A percentile compares a stretch with the other conserved stretches of the same genome.
Conservation (phyloP, 2,113 vertebrate genomes). For the Trogon melanurus region DNA sequence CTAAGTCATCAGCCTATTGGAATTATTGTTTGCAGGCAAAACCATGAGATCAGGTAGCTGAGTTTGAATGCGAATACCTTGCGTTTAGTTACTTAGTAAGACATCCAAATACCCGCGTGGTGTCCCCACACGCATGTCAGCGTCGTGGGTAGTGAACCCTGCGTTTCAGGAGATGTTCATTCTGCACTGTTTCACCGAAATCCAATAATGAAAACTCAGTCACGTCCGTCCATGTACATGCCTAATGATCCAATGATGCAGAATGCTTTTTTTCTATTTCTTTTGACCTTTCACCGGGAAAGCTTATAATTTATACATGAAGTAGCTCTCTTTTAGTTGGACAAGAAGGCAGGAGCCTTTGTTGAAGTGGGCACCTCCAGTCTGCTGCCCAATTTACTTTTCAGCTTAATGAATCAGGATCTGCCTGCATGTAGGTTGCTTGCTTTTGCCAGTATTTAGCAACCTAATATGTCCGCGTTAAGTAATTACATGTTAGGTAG, state of each 20-base stretch:
- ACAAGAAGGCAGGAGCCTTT: neutral
- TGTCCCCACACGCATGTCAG: neutral
- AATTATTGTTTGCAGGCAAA: neutral
- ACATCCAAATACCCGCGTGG: neutral
- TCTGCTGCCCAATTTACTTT: neutral
- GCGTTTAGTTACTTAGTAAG: neutral
- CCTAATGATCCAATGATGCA: neutral
- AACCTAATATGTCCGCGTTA: neutral
- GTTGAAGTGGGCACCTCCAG: neutral
- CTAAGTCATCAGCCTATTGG: neutral
- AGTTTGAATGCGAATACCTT: neutral
- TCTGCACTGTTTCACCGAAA: neutral
- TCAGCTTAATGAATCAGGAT: neutral
- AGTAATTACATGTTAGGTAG: slow-evolving; percentile 19
- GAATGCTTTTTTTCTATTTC: neutral
- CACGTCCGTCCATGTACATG: neutral
- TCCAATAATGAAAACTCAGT: neutral
- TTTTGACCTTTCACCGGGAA: neutral
- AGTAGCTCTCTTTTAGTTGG: neutral
- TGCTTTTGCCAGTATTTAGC: slow-evolving; percentile 20
- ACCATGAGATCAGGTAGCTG: neutral
- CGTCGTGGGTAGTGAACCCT: neutral
- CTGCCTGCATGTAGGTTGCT: neutral
- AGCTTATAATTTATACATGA: neutral
- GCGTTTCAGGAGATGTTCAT: neutral